Percentiles rank a stretch among this genome's conserved stretches.
Evolutionary conservation across 2,888 invertebrate genomes (phyloP).

Genomic region (Lacanobia oleracea): DNA sequence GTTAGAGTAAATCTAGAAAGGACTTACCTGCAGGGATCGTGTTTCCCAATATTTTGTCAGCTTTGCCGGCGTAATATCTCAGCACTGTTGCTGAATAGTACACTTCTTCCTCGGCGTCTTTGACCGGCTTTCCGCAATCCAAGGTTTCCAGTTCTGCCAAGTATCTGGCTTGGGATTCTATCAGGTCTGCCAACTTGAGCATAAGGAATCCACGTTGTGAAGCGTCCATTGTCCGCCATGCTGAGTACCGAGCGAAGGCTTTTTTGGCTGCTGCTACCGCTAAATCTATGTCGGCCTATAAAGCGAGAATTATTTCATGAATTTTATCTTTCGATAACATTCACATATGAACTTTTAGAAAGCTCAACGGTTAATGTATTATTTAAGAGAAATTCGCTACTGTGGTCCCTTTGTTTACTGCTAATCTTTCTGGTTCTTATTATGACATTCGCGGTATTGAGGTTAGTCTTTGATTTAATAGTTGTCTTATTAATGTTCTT

Average conservation of each 20-base stretch:
- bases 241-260: conserved; percentile 93
- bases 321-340: not conserved
- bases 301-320: not conserved
- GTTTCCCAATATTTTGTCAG: conserved; percentile 96
- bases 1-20: not conserved
- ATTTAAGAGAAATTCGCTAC: not conserved
- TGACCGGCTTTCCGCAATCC: conserved; percentile 98
- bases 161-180: conserved; percentile 93
- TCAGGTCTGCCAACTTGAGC: conserved; percentile 93
- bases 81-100: conserved; percentile 91
- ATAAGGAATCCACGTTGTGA: conserved; percentile 94
- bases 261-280: conserved; percentile 95
- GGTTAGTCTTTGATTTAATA: not conserved
- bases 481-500: not conserved
- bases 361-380: not conserved
- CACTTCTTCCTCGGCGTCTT: conserved; percentile 93
- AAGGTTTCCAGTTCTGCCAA: conserved; percentile 97
- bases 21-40: conserved; percentile 92
- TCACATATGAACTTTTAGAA: not conserved
- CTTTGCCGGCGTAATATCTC: conserved; percentile 97
- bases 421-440: not conserved
- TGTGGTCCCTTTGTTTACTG: no score
- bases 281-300: conserved; percentile 94
- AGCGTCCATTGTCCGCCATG: conserved; percentile 96
- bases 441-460: not conserved